These are phyloP conservation scores for Leptopterna dolabrata DNA, from an alignment of 2,888 invertebrate species.

Conservation along the genomic window DNA sequence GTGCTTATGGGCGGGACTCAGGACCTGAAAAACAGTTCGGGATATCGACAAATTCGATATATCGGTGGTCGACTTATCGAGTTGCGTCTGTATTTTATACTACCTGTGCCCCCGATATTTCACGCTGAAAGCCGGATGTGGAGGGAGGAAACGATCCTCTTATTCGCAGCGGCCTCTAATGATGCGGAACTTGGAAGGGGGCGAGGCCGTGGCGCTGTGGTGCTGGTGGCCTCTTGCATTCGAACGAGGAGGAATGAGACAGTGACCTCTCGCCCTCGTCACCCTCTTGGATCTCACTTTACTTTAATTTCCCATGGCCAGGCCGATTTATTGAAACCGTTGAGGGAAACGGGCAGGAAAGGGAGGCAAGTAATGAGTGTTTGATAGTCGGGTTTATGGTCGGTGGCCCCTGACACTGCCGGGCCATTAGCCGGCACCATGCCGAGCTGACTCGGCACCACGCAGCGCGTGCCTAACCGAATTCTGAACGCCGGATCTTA, in stretches of 20 bases:
- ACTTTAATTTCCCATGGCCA: constrained; percentile 12
- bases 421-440: constrained; percentile 48
- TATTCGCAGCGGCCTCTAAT: background rate
- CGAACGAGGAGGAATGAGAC: constrained; percentile 21
- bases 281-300: background rate
- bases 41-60: too few species aligned
- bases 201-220: background rate
- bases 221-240: background rate
- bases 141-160: background rate
- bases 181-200: background rate
- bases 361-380: constrained; percentile 39
- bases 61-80: too few species aligned
- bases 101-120: background rate
- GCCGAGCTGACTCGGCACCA: constrained; percentile 37
- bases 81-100: too few species aligned
- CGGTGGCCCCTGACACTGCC: constrained; percentile 54
- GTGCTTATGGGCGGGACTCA: too few species aligned
- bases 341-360: constrained; percentile 1
- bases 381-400: constrained; percentile 55
- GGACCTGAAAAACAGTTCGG: too few species aligned
- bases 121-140: background rate
- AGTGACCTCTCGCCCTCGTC: constrained; percentile 24
- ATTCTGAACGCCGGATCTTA: constrained; percentile 39
- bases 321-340: constrained; percentile 28
- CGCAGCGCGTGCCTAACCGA: constrained; percentile 50